Percentiles rank a stretch among this genome's conserved stretches.
Evolutionary conservation across 2,113 vertebrate species (phyloP).

Genomic region (Accipiter cooperii): DNA sequence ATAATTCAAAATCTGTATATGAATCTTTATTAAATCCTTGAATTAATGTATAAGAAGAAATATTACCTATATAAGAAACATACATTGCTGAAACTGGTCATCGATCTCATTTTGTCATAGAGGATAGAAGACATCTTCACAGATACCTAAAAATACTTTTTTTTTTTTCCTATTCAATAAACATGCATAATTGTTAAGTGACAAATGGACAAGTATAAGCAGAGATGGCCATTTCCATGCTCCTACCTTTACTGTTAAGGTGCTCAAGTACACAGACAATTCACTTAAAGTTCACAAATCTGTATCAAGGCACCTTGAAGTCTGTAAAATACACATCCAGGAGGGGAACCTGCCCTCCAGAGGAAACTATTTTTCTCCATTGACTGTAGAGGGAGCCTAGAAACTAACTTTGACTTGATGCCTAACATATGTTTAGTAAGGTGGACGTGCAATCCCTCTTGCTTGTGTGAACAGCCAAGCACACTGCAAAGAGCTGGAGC

Average conservation of each 20-base stretch:
- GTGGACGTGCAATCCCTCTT: background rate
- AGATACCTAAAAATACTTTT: background rate
- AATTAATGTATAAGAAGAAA: background rate
- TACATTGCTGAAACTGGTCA: background rate
- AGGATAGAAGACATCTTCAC: background rate
- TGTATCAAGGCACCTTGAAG: background rate
- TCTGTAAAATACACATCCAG: background rate
- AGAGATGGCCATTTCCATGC: background rate
- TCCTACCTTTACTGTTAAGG: background rate
- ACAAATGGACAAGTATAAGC: background rate
- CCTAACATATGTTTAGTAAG: background rate
- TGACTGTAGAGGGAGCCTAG: conserved; percentile 55
- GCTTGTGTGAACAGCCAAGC: background rate
- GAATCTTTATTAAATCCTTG: background rate
- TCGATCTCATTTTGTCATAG: background rate
- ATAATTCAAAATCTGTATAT: background rate
- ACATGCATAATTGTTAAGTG: background rate
- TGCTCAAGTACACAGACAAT: background rate
- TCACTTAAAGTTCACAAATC: background rate
- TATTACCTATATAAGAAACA: background rate
- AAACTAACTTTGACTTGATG: background rate
- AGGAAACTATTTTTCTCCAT: background rate
- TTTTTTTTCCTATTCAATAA: background rate
- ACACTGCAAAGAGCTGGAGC: background rate
- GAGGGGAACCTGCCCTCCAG: background rate